Base-by-base conservation (phyloP, 2,797 vertebrate genomes). In the Pitangus sulphuratus region DNA sequence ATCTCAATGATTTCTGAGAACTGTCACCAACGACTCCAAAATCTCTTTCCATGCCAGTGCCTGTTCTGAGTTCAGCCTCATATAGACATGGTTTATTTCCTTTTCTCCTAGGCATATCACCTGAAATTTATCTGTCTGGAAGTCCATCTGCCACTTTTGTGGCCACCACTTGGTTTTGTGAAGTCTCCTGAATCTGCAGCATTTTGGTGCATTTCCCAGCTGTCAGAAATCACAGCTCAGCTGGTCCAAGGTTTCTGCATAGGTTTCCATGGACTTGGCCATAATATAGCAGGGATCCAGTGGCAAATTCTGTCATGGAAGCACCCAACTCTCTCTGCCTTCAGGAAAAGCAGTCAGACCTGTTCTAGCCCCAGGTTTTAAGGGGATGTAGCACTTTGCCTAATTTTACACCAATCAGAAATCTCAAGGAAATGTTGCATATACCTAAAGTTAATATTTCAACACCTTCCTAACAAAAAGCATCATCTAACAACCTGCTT, bases 21-120 rank as follows among this genome's bases (percentile, higher is more conserved):
- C 42, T 26, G 15, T 5, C 42, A 61, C 19, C 0, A 2, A 50
- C 0, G 0, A 35, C 18, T 70, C 54, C 58, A 57, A 7, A 64
- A 45, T 53, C 48, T 72, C 58, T 47, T 53, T 66, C 68, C n/a
- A 12, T 3, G 30, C 50, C 60, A 54, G 56, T 81, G 51, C 35
- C 44, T 58, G 28, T 17, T 53, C 33, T 57, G 45, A 61, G 37
- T 35, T 82, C 66, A 82, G 40, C 33, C 24, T 72, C 44, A 19
- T 2, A 15, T 12, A 48, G 5, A 16, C 17, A n/a, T 25, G 31
- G 14, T 57, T 72, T 79, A 19, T 31, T 21, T 48, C 35, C 15
- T 65, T 82, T 57, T 71, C 42, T 60, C 24, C 37, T 45, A 50
- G 47, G 74, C 26, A 2, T 25, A 8, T n/a, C 39, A 65, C 15